Base-by-base conservation (phyloP, 2,888 invertebrate genomes). In the Melikaiella ostensackeni region DNA sequence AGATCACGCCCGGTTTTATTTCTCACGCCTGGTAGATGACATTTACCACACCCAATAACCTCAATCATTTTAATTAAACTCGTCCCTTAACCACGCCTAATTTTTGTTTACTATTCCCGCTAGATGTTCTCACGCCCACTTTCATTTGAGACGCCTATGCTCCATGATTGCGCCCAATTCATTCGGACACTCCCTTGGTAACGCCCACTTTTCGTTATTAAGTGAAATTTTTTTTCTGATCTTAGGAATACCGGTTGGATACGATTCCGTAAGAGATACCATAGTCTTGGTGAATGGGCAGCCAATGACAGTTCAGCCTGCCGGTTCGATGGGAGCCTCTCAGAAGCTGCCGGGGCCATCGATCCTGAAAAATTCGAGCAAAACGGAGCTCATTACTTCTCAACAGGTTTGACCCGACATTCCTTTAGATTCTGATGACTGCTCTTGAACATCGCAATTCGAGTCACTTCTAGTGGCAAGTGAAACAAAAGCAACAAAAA, bases 231-330 rank as follows among this genome's bases (percentile, higher is more conserved):
- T 46, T 64, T 50, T 35, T 11, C 35, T 35, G 61, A 75, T 78
- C 77, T 79, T 73, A 89, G 89, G 87, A 6, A 81, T 81, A 50
- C 84, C 91, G 82, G 89, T 90, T 81, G 92, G 91, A 63, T 93
- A 92, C 79, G 92, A 93, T 77, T 91, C 92, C n/a, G 92, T 92
- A 1, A 88, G 91, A 33, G 92, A 93, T 82, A 92, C 93, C 4
- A 91, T 92, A 75, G 92, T 93, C 59, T 84, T 93, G 78, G 92
- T 92, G 13, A 91, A 92, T 77, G 92, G 91, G 9, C 88, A 91
- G 83, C 91, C 93, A 2, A 93, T 91, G 86, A 93, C 91, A 85
- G 84, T 89, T 30, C 89, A 88, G 77, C 85, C 88, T 0, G 80
- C 86, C 19, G 80, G 79, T 59, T 75, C 77, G 63, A 75, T 79